Evolutionary conservation across 1,140 invertebrate genomes (phyloP), one percentile per base, ranked within the genome.

Genomic region (Lepidurus arcticus): DNA sequence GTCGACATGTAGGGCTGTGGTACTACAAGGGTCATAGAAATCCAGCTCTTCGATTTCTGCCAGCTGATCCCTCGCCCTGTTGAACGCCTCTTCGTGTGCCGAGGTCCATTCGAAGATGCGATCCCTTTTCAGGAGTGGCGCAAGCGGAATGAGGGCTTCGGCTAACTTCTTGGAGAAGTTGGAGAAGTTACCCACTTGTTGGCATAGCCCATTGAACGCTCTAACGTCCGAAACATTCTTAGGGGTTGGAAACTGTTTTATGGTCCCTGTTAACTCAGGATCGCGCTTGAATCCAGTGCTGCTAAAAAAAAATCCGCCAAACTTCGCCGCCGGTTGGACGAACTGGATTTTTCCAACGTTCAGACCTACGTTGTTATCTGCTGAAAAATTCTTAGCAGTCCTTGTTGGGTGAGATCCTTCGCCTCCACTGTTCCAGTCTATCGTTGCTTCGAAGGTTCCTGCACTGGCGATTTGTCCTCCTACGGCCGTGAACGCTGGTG

Each of bases 161-260:
- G 76, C 79, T 1, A 79, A 42, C 6, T 53, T 7, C 11, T 53
- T 53, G 5, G 47, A 53, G 34, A 45, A 43, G 24, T 80, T 43
- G 4, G 43, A 44, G 74, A 80, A 80, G 8, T 43, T 43, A 6
- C 44, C 78, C 5, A 80, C 24, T 74, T 80, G 80, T 42, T 80
- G 26, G 42, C 65, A 73, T 16, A 80, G 42, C 42, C 79, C 79
- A 16, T 75, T 76, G 79, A 78, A 80, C 34, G 76, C 75, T 44
- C 44, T 44, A 44, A 80, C 73, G 10, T 80, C 74, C 11, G 78
- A 77, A 21, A 77, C 78, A 34, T 44, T 75, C 9, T 75, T 75
- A 13, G 79, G 80, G 16, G 34, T 42, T 3, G 73, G 78, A 65
- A 80, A 80, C 13, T 80, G 24, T 24, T n/a, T 13, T 65, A 78